A percentile compares a stretch with the other conserved stretches of the same genome.
These are phyloP conservation scores for Dryobotodes eremita DNA, from an alignment of 2,888 invertebrate species.

Conservation along the genomic window DNA sequence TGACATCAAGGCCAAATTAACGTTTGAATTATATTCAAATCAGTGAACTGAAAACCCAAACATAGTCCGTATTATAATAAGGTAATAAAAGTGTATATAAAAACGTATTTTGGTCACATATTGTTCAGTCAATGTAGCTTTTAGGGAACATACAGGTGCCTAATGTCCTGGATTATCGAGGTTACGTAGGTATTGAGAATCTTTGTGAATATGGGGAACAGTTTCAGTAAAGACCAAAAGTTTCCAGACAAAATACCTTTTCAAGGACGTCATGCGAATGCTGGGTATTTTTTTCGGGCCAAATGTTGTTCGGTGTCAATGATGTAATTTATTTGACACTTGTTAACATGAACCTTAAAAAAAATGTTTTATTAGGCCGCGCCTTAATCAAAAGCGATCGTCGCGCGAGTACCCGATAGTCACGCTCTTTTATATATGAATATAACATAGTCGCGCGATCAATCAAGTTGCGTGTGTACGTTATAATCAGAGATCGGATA, in stretches of 20 bases:
- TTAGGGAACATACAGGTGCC: constrained; percentile 25
- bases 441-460: too few species aligned
- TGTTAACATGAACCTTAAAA: neutral
- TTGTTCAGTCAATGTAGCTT: constrained; percentile 36
- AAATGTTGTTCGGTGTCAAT: neutral
- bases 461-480: too few species aligned
- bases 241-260: constrained; percentile 46
- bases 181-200: constrained; percentile 12
- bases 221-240: constrained; percentile 13
- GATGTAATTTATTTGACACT: constrained; percentile 1
- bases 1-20: constrained; percentile 59
- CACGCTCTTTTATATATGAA: too few species aligned
- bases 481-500: too few species aligned
- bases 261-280: constrained; percentile 27
- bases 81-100: constrained; percentile 48
- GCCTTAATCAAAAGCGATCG: too few species aligned
- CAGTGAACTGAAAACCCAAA: constrained; percentile 65
- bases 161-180: constrained; percentile 57
- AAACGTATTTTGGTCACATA: constrained; percentile 45
- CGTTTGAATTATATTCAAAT: constrained; percentile 62
- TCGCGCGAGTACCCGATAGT: too few species aligned
- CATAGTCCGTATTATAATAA: constrained; percentile 41
- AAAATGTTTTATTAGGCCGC: neutral
- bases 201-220: constrained; percentile 18
- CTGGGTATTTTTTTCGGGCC: constrained; percentile 7